Conservation (phyloP, 2,888 invertebrate genomes). For the Elgonia sp. region DNA sequence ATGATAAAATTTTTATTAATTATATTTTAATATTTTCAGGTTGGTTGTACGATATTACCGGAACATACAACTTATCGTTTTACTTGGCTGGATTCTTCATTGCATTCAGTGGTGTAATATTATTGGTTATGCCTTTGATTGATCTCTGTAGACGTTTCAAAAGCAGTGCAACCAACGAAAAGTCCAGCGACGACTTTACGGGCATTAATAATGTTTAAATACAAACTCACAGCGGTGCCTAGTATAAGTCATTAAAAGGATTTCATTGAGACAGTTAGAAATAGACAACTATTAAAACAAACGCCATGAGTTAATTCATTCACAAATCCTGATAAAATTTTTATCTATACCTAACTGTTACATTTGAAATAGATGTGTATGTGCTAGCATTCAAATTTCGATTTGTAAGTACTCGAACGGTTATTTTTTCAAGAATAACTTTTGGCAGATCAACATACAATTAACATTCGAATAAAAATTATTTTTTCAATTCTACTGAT, state of each 20-base stretch:
- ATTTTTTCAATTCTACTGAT: background rate
- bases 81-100: conserved; percentile 94
- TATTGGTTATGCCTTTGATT: conserved; percentile 87
- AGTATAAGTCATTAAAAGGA: conserved; percentile 66
- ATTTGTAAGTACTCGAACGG: conserved; percentile 50
- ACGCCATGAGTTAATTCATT: conserved; percentile 46
- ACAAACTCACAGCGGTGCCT: conserved; percentile 70
- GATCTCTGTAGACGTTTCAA: conserved; percentile 82
- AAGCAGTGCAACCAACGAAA: conserved; percentile 75
- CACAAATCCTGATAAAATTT: conserved; percentile 29
- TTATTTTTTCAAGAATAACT: conserved; percentile 20
- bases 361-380: conserved; percentile 43
- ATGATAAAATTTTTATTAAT: no score
- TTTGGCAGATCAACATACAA: background rate
- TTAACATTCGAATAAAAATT: background rate
- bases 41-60: conserved; percentile 93
- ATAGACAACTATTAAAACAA: conserved; percentile 55
- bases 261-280: conserved; percentile 66
- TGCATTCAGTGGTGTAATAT: conserved; percentile 91
- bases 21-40: conserved; percentile 87
- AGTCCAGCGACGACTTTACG: conserved; percentile 80
- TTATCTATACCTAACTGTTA: conserved; percentile 61
- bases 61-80: conserved; percentile 93
- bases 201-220: conserved; percentile 84
- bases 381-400: conserved; percentile 44